Evolutionary conservation across 2,888 invertebrate genomes (phyloP), one percentile per base, ranked within the genome.

Genomic region (Nomada flava): DNA sequence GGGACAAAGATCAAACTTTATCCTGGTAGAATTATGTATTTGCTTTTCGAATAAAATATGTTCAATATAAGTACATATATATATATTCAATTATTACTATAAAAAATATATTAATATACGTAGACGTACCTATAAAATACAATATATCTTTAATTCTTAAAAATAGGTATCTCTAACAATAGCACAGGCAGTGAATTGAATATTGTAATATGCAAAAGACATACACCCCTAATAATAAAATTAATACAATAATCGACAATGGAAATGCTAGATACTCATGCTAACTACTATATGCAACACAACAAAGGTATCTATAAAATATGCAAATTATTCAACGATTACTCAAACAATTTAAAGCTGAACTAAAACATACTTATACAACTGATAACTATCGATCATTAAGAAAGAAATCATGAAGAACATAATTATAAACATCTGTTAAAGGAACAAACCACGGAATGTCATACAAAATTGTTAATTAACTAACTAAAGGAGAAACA

Each of bases 361-460:
- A 57, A 62, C 42, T 2, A 63, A 72, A 44, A 57, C n/a, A 53
- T 53, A 64, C 36, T 47, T 47, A 29, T 59, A 18, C 47, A 67
- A 55, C 29, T 55, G 26, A 53, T 23, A 69, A 69, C 10, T 67
- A 47, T 36, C 36, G 7, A 36, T 36, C 36, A 7, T 36, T 18
- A 72, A 50, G 15, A 26, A 78, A 29, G n/a, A 23, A 72, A 53
- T 47, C 2, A 26, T 29, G 0, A 29, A 26, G 62, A 53, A 60
- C 15, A 13, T 47, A 13, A 47, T 3, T 13, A 57, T n/a, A 63
- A 68, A 72, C 53, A 71, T 59, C 0, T 53, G n/a, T 52, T 20
- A 63, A 71, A 57, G 7, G 69, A 64, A 64, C n/a, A 26, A 53
- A 50, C 36, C 1, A 15, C 29, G 18, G 57, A 36, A 57, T 76